Base-by-base conservation (phyloP, 2,797 vertebrate species). In the Eleutherodactylus coqui region DNA sequence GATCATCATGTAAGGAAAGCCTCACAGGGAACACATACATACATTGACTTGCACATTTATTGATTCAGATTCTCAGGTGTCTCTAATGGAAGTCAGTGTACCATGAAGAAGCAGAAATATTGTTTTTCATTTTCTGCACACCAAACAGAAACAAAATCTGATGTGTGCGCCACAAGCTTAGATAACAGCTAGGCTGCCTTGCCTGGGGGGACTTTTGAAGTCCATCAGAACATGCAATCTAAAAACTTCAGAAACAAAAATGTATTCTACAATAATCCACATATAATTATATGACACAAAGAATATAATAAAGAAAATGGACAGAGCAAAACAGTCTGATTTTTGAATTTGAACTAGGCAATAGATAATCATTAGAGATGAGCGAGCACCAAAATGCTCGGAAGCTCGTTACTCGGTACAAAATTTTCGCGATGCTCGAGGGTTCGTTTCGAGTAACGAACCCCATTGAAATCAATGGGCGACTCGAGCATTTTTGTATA, bases 111-210 rank as follows among this genome's bases (percentile, higher is more conserved):
- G 69, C 36, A 82, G 69, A 73, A 73, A 72, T 72, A 73, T 73
- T 82, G 62, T 82, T 82, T 82, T 82, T 82, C 51, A 82, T 82
- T 73, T 82, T 82, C 51, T 72, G 69, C 47, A 82, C 80, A 58
- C 67, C 45, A 36, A 72, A 82, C 49, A 82, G 80, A 72, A 73
- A 58, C 67, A 82, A 70, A 69, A 32, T 43, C 32, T 73, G 27
- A 73, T 82, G 67, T 82, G 64, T n/a, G 49, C 19, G 80, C 67
- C 58, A 82, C 49, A 41, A 55, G 80, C 80, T 58, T 73, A 82
- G 80, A 82, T 82, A 82, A 82, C 47, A 58, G 24, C 49, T 73
- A 58, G 24, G 11, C 49, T 43, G 36, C 41, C n/a, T 82, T 43
- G 69, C 80, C 49, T 6, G 41, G 41, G 69, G 69, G 80, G n/a